phyloP scores from a whole-genome alignment of 2,113 vertebrate species.

The Myotis brandtii region DNA sequence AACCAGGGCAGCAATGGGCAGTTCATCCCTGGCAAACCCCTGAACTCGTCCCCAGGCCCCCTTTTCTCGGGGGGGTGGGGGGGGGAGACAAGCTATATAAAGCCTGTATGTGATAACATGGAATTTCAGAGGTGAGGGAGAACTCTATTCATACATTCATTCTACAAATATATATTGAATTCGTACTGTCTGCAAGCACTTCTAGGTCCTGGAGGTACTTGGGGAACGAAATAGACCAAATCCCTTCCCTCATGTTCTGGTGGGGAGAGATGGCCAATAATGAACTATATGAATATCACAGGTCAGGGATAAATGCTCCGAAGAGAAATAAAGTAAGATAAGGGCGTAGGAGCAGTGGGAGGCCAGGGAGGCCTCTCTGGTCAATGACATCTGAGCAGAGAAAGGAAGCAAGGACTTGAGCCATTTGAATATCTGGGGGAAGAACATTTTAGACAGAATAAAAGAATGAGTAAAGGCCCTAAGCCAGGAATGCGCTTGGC shows the following conservation, averaged over 20 bases:
- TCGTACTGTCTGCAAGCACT: not conserved
- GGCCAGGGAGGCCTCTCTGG: not conserved
- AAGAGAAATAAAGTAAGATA: conserved; percentile 16
- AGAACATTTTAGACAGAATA: not conserved
- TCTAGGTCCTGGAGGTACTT: not conserved
- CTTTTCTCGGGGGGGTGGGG: not conserved
- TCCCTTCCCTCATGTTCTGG: not conserved
- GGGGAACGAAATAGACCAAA: not conserved
- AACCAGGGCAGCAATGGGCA: not conserved
- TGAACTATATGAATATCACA: not conserved
- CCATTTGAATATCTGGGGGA: not conserved
- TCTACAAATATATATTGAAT: conserved; percentile 14
- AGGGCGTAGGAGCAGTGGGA: not conserved
- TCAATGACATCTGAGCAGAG: not conserved
- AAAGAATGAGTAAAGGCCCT: not conserved
- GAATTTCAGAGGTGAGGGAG: conserved; percentile 14
- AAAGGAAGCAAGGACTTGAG: not conserved
- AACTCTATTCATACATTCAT: not conserved
- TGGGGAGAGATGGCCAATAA: not conserved
- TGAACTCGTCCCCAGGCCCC: not conserved
- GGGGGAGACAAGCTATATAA: not conserved
- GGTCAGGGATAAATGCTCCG: not conserved
- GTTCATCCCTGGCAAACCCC: not conserved
- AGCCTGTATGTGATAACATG: not conserved
- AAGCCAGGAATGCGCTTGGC: not conserved